phyloP scores from a whole-genome alignment of 35 echinoderm and acorn worm genomes.

The Ptychodera flava region DNA sequence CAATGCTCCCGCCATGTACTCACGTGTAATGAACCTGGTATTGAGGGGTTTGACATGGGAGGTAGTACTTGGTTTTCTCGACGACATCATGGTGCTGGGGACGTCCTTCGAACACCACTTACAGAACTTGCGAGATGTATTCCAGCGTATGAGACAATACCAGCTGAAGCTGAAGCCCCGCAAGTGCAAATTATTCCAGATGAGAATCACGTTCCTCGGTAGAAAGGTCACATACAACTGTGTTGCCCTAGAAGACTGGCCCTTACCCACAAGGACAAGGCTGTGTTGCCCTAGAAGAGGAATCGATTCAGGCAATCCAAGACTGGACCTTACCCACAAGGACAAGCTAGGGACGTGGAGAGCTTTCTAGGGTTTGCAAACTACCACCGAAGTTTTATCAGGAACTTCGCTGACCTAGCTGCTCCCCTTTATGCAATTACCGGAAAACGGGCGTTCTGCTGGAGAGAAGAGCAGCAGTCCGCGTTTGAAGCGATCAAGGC shows the following conservation, averaged over 20 bases:
- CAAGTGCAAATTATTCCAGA: too few species aligned
- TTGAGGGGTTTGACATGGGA: too few species aligned
- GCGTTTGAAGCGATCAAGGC: conserved; percentile 31
- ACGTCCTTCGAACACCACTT: too few species aligned
- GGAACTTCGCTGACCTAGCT: conserved; percentile 11
- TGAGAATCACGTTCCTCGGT: too few species aligned
- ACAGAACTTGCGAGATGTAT: too few species aligned
- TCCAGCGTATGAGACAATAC: too few species aligned
- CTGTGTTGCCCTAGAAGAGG: conserved; percentile 2
- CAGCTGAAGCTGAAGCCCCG: too few species aligned
- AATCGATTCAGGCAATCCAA: conserved; percentile 14
- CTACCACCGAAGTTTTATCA: conserved; percentile 35
- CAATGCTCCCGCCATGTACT: too few species aligned
- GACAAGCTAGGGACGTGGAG: conserved; percentile 22
- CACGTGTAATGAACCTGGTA: too few species aligned
- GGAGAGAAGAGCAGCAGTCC: conserved; percentile 28
- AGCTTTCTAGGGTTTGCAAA: conserved; percentile 36
- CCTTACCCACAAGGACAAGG: conserved; percentile 14
- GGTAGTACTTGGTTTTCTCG: too few species aligned
- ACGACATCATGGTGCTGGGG: too few species aligned
- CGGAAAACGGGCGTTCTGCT: conserved; percentile 6
- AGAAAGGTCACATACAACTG: too few species aligned
- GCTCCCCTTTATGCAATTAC: neutral
- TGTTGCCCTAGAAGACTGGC: conserved; percentile 23
- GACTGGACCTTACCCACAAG: conserved; percentile 16